phyloP scores from a whole-genome alignment of 1,140 invertebrate species.

The Probaryconus sp. region DNA sequence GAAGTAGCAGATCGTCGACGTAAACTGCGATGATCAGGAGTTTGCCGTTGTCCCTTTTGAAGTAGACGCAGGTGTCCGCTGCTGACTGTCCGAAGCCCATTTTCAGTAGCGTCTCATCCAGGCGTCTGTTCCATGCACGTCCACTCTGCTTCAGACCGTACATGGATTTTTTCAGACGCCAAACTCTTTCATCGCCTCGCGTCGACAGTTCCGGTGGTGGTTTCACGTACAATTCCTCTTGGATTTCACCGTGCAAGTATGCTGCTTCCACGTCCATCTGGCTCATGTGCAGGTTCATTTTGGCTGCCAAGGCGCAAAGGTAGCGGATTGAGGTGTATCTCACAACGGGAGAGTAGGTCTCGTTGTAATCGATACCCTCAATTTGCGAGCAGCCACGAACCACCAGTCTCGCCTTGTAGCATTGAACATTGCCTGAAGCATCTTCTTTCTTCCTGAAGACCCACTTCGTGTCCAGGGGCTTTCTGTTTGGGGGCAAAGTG shows the following conservation, averaged over 20 bases:
- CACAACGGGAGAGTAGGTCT: conserved; percentile 63
- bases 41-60: too few species aligned
- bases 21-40: conserved; percentile 15
- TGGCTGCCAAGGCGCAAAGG: conserved; percentile 44
- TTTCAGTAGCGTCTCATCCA: too few species aligned
- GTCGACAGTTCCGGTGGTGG: conserved; percentile 36
- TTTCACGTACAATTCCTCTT: conserved; percentile 74
- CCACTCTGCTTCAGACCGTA: too few species aligned
- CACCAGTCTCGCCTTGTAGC: conserved; percentile 55
- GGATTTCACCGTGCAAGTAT: conserved; percentile 63
- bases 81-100: too few species aligned
- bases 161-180: too few species aligned
- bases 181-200: too few species aligned
- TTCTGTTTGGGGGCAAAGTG: neutral
- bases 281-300: conserved; percentile 33
- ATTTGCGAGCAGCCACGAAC: conserved; percentile 62
- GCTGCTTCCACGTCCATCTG: conserved; percentile 69
- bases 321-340: conserved; percentile 12
- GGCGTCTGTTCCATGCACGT: too few species aligned
- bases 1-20: conserved; percentile 39
- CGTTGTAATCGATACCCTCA: conserved; percentile 56
- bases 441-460: neutral
- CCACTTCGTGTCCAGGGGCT: neutral
- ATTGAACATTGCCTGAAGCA: neutral
- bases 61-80: too few species aligned